These are phyloP conservation scores for Agapornis canus DNA, from an alignment of 2,797 vertebrate species.

Conservation along the genomic window DNA sequence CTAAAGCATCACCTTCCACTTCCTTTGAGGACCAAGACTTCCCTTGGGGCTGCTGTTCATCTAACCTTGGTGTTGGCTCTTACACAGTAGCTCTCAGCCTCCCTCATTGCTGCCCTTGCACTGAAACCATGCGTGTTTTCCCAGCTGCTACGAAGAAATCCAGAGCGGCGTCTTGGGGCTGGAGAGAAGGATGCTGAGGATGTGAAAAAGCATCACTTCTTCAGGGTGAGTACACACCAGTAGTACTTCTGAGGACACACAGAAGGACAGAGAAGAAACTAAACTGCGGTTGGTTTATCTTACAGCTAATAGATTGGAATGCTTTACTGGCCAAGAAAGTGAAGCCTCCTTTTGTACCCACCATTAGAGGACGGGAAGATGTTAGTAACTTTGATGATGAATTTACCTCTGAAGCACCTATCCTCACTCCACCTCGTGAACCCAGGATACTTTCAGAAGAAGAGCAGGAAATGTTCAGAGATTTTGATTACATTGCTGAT, in stretches of 20 bases:
- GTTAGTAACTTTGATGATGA: conserved; percentile 99
- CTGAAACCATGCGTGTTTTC: not conserved
- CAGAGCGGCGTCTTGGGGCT: conserved; percentile 93
- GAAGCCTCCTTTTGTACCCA: conserved; percentile 94
- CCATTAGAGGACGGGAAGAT: conserved; percentile 90
- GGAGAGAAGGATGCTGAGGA: conserved; percentile 96
- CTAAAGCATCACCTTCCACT: not conserved
- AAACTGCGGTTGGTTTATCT: conserved; percentile 26
- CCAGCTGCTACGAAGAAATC: conserved; percentile 94
- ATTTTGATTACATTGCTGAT: conserved; percentile 99
- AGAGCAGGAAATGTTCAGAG: conserved; percentile 93
- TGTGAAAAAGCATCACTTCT: conserved; percentile 97
- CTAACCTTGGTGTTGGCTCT: not conserved
- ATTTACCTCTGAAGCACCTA: conserved; percentile 98
- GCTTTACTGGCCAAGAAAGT: conserved; percentile 93
- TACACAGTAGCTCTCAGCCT: not conserved
- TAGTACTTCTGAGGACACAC: not conserved
- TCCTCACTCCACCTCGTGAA: conserved; percentile 96
- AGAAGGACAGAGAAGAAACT: not conserved
- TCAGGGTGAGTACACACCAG: conserved; percentile 83
- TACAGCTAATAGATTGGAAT: conserved; percentile 91
- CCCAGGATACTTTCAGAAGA: conserved; percentile 88
- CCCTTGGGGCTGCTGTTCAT: not conserved
- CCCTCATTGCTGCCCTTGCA: not conserved
- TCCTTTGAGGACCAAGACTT: not conserved